Conservation (phyloP, 1,140 invertebrate genomes). For the Tetramorium alpestre region DNA sequence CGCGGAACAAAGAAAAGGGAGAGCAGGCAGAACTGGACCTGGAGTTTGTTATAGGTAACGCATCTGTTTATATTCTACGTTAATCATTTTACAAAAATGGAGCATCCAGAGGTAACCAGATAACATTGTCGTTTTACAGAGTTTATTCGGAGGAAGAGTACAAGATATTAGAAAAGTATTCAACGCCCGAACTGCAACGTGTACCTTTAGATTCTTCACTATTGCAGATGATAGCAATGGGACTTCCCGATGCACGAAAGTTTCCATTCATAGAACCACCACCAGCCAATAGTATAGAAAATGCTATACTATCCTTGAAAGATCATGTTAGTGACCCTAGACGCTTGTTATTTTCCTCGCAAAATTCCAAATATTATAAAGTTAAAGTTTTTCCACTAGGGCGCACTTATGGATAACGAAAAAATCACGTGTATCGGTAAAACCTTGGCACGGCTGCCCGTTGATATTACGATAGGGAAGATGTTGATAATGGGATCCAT, state of each 20-base stretch:
- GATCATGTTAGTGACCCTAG: conserved; percentile 90
- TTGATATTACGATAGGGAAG: conserved; percentile 98
- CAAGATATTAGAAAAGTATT: conserved; percentile 91
- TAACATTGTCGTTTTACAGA: conserved; percentile 86
- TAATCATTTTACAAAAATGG: conserved; percentile 62
- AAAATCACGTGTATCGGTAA: conserved; percentile 96
- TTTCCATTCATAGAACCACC: conserved; percentile 99
- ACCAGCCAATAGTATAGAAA: conserved; percentile 92
- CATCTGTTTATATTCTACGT: conserved; percentile 9
- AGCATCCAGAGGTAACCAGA: neutral
- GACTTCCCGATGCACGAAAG: conserved; percentile 94
- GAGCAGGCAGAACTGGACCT: conserved; percentile 93
- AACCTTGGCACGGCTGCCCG: conserved; percentile 95
- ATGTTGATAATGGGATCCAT: conserved; percentile 97
- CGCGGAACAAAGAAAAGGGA: conserved; percentile 98
- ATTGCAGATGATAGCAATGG: conserved; percentile 98
- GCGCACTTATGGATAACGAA: conserved; percentile 93
- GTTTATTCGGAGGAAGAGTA: conserved; percentile 96
- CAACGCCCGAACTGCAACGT: conserved; percentile 96
- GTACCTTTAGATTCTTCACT: conserved; percentile 97
- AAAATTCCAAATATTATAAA: conserved; percentile 15
- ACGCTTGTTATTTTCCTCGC: conserved; percentile 46
- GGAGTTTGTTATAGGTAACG: conserved; percentile 87
- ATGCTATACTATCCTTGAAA: conserved; percentile 94
- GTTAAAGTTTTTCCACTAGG: conserved; percentile 85